These are phyloP conservation scores for Sisor rabdophorus DNA, from an alignment of 2,113 vertebrate genomes.

Conservation along the genomic window DNA sequence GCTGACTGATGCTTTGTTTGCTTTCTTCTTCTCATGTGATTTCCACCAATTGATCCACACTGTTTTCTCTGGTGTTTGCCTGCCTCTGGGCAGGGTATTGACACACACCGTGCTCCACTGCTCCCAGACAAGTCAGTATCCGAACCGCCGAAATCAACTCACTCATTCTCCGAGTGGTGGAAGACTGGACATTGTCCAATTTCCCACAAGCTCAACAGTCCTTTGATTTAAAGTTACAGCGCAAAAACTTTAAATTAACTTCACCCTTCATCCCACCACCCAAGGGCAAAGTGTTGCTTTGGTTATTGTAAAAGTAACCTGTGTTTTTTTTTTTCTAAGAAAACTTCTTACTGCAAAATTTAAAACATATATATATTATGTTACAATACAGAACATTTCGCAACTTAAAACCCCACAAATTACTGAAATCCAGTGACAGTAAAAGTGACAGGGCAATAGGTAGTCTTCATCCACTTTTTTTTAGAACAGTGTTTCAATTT, in stretches of 20 bases:
- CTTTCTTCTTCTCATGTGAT: constrained; percentile 37
- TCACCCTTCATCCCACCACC: constrained; percentile 14
- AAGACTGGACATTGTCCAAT: constrained; percentile 27
- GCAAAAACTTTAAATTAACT: constrained; percentile 32
- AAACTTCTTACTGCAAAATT: not conserved
- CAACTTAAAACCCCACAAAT: not conserved
- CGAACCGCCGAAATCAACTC: constrained; percentile 21
- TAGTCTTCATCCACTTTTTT: not conserved
- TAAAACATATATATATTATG: not conserved
- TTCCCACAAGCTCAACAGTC: constrained; percentile 16
- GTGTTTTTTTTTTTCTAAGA: not conserved
- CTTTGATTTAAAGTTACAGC: not conserved
- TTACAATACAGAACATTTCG: not conserved
- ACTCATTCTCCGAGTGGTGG: constrained; percentile 11
- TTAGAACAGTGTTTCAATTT: constrained; percentile 9
- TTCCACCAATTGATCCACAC: constrained; percentile 39
- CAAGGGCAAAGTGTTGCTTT: not conserved
- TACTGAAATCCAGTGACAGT: constrained; percentile 4
- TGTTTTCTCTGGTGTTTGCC: constrained; percentile 24
- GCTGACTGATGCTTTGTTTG: constrained; percentile 26
- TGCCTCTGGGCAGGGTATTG: constrained; percentile 35
- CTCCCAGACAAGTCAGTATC: constrained; percentile 28
- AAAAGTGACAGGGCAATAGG: constrained; percentile 15
- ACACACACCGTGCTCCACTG: constrained; percentile 13
- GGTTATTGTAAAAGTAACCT: not conserved